A percentile compares a stretch with the other conserved stretches of the same genome.
These are phyloP conservation scores for Ernsta delagoae DNA, from an alignment of 2,888 invertebrate species.

Conservation along the genomic window DNA sequence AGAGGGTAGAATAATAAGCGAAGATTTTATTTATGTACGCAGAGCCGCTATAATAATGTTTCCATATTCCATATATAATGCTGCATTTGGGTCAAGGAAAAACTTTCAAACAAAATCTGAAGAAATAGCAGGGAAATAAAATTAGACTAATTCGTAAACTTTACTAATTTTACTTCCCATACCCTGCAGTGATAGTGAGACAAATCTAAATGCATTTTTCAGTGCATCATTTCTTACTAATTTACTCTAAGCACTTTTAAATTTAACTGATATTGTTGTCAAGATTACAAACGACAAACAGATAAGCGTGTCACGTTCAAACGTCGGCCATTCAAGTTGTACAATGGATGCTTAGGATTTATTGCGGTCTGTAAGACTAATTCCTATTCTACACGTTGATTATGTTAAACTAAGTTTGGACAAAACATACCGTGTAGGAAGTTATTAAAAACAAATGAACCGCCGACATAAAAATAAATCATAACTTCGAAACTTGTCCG, in stretches of 20 bases:
- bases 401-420: not conserved
- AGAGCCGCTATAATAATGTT: not conserved
- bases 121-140: too few relatives aligned
- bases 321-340: not conserved
- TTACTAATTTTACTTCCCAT: too few relatives aligned
- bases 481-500: too few relatives aligned
- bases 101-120: too few relatives aligned
- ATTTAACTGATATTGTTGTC: not conserved
- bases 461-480: not conserved
- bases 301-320: slow-evolving; percentile 10
- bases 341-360: slow-evolving; percentile 10
- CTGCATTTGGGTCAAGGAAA: too few relatives aligned
- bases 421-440: not conserved
- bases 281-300: not conserved
- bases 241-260: not conserved
- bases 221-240: too few relatives aligned
- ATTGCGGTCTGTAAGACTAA: not conserved
- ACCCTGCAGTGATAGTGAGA: too few relatives aligned
- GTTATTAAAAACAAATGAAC: not conserved
- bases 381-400: not conserved
- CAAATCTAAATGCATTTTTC: too few relatives aligned
- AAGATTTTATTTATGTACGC: too few relatives aligned
- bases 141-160: too few relatives aligned
- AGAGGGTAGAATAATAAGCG: too few relatives aligned
- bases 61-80: not conserved